phyloP scores from a whole-genome alignment of 1,140 invertebrate genomes.

The Drosophila pachea region DNA sequence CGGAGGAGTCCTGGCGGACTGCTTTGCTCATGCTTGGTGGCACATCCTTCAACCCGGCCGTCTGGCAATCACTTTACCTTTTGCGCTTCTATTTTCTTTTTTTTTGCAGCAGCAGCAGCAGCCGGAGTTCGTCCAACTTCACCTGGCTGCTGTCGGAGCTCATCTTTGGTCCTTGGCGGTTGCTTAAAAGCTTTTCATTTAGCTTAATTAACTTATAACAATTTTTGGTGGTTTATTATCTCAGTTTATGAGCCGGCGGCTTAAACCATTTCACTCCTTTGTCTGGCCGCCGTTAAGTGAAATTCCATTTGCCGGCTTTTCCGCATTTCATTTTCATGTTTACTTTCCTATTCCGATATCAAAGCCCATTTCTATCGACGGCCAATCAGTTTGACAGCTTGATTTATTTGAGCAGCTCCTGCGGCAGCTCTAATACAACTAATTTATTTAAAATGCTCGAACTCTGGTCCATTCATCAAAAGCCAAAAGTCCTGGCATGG shows the following conservation, averaged over 20 bases:
- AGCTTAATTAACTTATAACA: constrained; percentile 76
- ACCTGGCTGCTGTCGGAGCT: constrained; percentile 41
- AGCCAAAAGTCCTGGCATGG: constrained; percentile 71
- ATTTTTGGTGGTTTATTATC: constrained; percentile 73
- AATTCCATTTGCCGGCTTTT: constrained; percentile 37
- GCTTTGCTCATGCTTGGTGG: constrained; percentile 23
- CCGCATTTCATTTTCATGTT: constrained; percentile 29
- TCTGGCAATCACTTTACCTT: neutral
- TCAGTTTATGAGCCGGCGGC: constrained; percentile 66
- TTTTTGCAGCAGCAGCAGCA: constrained; percentile 8
- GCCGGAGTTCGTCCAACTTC: constrained; percentile 23
- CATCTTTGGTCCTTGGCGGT: constrained; percentile 22
- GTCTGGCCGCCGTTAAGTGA: constrained; percentile 30
- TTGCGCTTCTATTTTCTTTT: neutral
- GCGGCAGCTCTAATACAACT: constrained; percentile 66
- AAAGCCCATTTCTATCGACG: constrained; percentile 52
- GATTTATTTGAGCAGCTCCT: constrained; percentile 50
- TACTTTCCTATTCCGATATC: constrained; percentile 41
- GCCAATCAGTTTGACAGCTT: constrained; percentile 38
- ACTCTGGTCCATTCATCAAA: constrained; percentile 74
- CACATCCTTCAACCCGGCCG: constrained; percentile 13
- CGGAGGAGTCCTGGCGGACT: neutral
- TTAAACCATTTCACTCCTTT: constrained; percentile 45
- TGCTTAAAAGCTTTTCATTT: constrained; percentile 75
- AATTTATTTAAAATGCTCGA: constrained; percentile 77